phyloP scores from a whole-genome alignment of 2,888 invertebrate species.

The Trilocha varians region DNA sequence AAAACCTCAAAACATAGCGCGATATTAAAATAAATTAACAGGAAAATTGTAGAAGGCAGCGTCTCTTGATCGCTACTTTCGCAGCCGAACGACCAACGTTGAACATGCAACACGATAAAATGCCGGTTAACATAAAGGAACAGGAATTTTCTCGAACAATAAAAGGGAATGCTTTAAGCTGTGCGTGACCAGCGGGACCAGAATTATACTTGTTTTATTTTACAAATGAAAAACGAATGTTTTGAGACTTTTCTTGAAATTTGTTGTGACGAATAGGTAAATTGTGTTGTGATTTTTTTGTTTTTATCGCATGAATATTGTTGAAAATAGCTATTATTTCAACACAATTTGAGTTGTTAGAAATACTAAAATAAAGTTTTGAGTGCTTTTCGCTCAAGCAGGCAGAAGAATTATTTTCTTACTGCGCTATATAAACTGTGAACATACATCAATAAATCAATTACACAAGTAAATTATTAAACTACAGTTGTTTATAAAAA shows the following conservation, averaged over 20 bases:
- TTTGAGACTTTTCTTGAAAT: conserved; percentile 13
- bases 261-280: too few relatives aligned
- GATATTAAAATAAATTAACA: neutral
- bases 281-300: too few relatives aligned
- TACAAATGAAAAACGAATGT: conserved; percentile 30
- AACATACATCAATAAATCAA: too few relatives aligned
- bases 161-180: conserved; percentile 45
- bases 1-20: neutral
- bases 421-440: too few relatives aligned
- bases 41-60: neutral
- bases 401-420: too few relatives aligned
- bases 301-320: too few relatives aligned
- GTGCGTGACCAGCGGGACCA: conserved; percentile 52
- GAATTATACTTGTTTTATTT: conserved; percentile 49
- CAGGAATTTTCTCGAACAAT: conserved; percentile 49
- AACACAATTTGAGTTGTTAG: too few relatives aligned
- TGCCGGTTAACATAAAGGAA: conserved; percentile 56
- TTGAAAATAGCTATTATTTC: too few relatives aligned
- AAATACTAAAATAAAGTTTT: too few relatives aligned
- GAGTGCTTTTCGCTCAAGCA: too few relatives aligned
- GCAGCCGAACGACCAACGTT: conserved; percentile 33
- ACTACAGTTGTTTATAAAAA: neutral
- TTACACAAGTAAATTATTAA: too few relatives aligned
- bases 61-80: conserved; percentile 18
- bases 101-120: conserved; percentile 61